These are phyloP conservation scores for Hozukius guyotensis DNA, from an alignment of 2,797 vertebrate genomes.

Conservation along the genomic window DNA sequence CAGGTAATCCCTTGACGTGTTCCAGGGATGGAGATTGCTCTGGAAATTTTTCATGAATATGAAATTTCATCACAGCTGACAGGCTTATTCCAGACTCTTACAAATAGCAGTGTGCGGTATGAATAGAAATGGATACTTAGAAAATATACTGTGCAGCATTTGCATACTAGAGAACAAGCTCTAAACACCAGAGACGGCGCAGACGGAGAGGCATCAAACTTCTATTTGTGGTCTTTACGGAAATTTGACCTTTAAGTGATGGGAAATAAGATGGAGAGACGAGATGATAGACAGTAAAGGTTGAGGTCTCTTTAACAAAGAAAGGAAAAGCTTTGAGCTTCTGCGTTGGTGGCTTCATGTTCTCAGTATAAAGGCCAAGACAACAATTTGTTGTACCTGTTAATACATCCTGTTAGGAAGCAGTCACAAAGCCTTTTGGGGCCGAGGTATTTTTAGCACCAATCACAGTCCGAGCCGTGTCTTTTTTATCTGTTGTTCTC, in stretches of 20 bases:
- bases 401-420: slow-evolving; percentile 16
- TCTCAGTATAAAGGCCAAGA: slow-evolving; percentile 36
- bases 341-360: neutral
- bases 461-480: slow-evolving; percentile 23
- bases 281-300: neutral
- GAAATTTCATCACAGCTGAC: slow-evolving; percentile 69
- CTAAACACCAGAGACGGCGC: slow-evolving; percentile 10
- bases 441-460: slow-evolving; percentile 49
- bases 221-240: neutral
- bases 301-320: slow-evolving; percentile 15
- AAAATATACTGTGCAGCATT: slow-evolving; percentile 46
- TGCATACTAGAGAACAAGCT: slow-evolving; percentile 20
- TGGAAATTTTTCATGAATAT: slow-evolving; percentile 75
- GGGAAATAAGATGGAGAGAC: neutral
- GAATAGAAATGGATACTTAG: slow-evolving; percentile 62
- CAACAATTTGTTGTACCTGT: slow-evolving; percentile 29
- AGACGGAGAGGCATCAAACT: neutral
- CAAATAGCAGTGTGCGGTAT: slow-evolving; percentile 38
- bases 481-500: slow-evolving; percentile 43
- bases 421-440: slow-evolving; percentile 27
- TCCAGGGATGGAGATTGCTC: slow-evolving; percentile 63
- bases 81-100: slow-evolving; percentile 50
- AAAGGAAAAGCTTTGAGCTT: slow-evolving; percentile 16
- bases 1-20: slow-evolving; percentile 67
- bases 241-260: slow-evolving; percentile 15